A percentile compares a stretch with the other conserved stretches of the same genome.
Evolutionary conservation across 1,140 invertebrate genomes (phyloP).

Genomic region (Aleiodes sp.): DNA sequence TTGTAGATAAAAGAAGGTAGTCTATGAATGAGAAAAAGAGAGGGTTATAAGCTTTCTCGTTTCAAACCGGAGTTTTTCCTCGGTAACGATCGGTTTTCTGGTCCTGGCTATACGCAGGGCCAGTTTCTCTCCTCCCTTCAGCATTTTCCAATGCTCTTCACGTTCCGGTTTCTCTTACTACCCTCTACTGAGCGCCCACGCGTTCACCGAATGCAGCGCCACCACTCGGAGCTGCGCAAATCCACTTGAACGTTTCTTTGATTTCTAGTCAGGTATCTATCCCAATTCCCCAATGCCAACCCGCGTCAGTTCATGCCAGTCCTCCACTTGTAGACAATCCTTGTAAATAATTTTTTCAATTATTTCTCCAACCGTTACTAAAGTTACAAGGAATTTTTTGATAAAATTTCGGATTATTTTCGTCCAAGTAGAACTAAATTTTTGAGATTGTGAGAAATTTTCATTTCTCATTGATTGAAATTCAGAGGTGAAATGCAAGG

Average conservation of each 20-base stretch:
- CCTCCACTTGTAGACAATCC: conserved; percentile 20
- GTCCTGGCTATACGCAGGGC: conserved; percentile 47
- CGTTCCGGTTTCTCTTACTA: conserved; percentile 7
- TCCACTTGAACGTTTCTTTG: background rate
- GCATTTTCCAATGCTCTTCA: conserved; percentile 20
- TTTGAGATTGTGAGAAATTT: too few species aligned
- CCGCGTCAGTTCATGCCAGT: conserved; percentile 5
- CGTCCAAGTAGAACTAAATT: too few species aligned
- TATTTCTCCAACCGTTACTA: too few species aligned
- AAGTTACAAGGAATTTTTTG: too few species aligned
- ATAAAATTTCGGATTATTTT: too few species aligned
- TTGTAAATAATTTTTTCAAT: conserved; percentile 6
- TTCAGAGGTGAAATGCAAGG: too few species aligned
- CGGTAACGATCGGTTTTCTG: conserved; percentile 61
- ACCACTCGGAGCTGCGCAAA: background rate
- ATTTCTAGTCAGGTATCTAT: background rate
- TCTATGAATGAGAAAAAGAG: background rate
- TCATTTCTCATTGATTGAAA: too few species aligned
- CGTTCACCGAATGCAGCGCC: conserved; percentile 1
- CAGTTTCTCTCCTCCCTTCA: conserved; percentile 24
- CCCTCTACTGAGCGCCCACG: conserved; percentile 29
- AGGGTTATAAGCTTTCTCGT: conserved; percentile 16
- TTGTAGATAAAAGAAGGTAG: background rate
- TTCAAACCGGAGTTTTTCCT: conserved; percentile 48
- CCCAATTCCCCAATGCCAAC: background rate